A percentile compares a stretch with the other conserved stretches of the same genome.
These are phyloP conservation scores for Brachypodius melanocephalos DNA, from an alignment of 2,113 vertebrate genomes.

Conservation along the genomic window DNA sequence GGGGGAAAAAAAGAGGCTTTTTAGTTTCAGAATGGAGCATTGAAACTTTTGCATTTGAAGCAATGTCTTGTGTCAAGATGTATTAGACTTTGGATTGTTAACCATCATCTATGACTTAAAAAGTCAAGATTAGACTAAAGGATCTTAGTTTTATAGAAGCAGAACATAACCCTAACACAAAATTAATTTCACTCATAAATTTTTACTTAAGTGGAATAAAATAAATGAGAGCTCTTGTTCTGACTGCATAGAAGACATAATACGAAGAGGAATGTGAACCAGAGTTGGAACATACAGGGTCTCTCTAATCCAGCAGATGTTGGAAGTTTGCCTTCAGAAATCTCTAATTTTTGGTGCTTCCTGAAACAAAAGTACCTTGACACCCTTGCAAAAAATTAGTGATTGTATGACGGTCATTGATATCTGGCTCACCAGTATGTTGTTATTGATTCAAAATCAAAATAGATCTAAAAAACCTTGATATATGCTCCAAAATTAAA, in stretches of 20 bases:
- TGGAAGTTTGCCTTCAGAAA: background rate
- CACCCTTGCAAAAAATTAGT: background rate
- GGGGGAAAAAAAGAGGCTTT: background rate
- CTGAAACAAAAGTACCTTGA: background rate
- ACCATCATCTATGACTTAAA: conserved; percentile 23
- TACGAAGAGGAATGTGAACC: background rate
- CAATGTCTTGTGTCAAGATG: conserved; percentile 29
- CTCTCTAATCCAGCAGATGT: background rate
- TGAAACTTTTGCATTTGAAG: conserved; percentile 15
- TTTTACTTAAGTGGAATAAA: conserved; percentile 31
- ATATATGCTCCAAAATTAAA: background rate
- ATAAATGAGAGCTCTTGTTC: conserved; percentile 14
- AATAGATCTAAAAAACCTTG: accelerated
- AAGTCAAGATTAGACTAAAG: background rate
- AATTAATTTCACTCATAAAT: conserved; percentile 31
- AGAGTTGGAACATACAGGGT: background rate
- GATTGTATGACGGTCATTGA: background rate
- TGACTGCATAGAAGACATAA: background rate
- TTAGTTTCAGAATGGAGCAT: background rate
- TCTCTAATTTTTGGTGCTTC: background rate
- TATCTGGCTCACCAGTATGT: background rate
- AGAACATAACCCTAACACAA: conserved; percentile 7
- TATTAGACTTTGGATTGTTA: conserved; percentile 46
- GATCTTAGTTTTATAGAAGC: background rate
- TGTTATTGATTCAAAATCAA: background rate